phyloP scores from a whole-genome alignment of 1,140 invertebrate genomes.

The Drosophila micromelanica region DNA sequence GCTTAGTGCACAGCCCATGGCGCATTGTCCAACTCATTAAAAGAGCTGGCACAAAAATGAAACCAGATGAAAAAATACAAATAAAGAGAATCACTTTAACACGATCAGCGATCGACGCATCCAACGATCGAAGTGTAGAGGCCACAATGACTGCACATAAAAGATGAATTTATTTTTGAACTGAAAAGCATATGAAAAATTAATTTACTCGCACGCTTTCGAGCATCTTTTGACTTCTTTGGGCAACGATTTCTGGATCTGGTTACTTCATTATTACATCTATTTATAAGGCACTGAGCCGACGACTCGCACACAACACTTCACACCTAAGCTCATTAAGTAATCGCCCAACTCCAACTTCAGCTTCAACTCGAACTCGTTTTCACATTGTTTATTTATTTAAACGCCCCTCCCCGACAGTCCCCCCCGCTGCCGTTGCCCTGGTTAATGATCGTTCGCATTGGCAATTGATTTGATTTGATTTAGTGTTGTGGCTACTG shows the following conservation, averaged over 20 bases:
- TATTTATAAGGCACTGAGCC: conserved; percentile 65
- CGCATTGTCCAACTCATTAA: conserved; percentile 76
- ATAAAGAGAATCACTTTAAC: conserved; percentile 67
- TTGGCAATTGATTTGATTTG: conserved; percentile 82
- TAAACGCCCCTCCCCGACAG: conserved; percentile 46
- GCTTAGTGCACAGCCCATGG: conserved; percentile 49
- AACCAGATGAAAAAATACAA: conserved; percentile 7
- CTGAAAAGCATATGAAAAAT: conserved; percentile 72
- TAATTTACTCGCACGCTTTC: conserved; percentile 71
- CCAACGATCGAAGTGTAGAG: conserved; percentile 21
- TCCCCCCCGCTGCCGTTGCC: not conserved
- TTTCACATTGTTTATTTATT: conserved; percentile 76
- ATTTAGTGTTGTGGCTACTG: conserved; percentile 77
- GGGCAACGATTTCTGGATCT: conserved; percentile 62
- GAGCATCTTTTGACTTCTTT: conserved; percentile 17
- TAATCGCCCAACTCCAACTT: conserved; percentile 54
- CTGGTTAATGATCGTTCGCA: conserved; percentile 69
- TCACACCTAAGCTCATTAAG: conserved; percentile 75
- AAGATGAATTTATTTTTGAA: conserved; percentile 38
- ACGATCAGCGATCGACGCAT: conserved; percentile 60
- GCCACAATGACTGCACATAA: conserved; percentile 72
- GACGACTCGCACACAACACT: conserved; percentile 8
- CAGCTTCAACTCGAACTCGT: conserved; percentile 43
- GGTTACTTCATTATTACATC: conserved; percentile 82
- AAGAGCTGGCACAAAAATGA: conserved; percentile 45